Evolutionary conservation across 2,888 invertebrate species (phyloP), one percentile per base, ranked within the genome.

Genomic region (Pseudeuparius sepicola): DNA sequence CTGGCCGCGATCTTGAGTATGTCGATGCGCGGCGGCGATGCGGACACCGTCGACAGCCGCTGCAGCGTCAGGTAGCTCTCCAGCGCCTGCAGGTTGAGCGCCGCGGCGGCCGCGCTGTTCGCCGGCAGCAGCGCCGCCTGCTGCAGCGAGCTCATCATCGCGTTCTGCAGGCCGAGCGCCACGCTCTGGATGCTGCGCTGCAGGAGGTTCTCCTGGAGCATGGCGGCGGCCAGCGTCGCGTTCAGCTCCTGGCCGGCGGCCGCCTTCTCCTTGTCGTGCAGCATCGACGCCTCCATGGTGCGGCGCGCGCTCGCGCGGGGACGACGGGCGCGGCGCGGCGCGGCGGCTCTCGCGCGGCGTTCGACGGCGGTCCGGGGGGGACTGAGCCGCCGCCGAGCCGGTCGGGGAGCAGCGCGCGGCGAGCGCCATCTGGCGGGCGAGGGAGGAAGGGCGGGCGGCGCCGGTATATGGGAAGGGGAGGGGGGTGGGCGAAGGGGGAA

Each of bases 61-160:
- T 87, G 87, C 42, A 87, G 65, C 30, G 86, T 80, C 58, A 87
- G 68, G 65, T 87, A 87, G 26, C 85, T 86, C 67, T 87, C 87
- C 41, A 87, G 64, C 15, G 87, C 87, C 64, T 87, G 87, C 18
- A 87, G 69, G 59, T 86, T 86, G 12, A 88, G 67, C 1, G 87
- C 87, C 20, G 84, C 82, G 20, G 86, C 86, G 5, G 85, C 86
- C 3, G 85, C 82, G 2, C 85, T 85, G 49, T 85, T 83, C 1
- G 80, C 78, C 4, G 86, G 86, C 49, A 87, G 60, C 14, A 87
- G 65, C 1, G 86, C 85, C 2, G 86, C 87, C 55, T 86, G 82
- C 58, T 86, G 86, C 45, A 87, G 63, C 6, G 86, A 84, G 52
- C 78, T 82, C 64, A 87, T 78, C 72, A 88, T 78, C 5, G 86